Evolutionary conservation across 2,113 vertebrate genomes (phyloP), one percentile per base, ranked within the genome.

Genomic region (Leucopternis melanops): DNA sequence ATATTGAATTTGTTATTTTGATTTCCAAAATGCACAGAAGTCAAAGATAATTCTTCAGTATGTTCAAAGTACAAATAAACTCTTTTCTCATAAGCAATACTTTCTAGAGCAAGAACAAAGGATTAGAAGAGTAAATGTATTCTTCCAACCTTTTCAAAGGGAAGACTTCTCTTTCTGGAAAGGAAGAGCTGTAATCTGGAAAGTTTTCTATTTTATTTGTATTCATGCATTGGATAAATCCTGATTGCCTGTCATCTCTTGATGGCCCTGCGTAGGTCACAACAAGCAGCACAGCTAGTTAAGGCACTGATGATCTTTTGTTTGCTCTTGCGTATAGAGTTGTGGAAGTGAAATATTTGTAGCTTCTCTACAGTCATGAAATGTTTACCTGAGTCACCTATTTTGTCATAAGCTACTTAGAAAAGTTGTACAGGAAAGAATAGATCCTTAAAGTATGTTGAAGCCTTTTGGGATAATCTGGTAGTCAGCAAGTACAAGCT

Each of bases 31-130:
- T 0, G 1, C 4, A 0, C 58, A 38, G 40, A 72, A 86, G 57
- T 69, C 47, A 63, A 54, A 70, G 45, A 5, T 45, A 15, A 16
- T 50, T 38, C n/a, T 58, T 50, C 38, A 54, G 8, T 80, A 6
- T 32, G 44, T 67, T 92, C 57, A 42, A 22, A 75, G 11, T 47
- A 20, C 42, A 61, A 17, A 59, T 66, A 45, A 79, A 10, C 40
- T 59, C 16, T 67, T 49, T 69, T 15, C 58, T 34, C 12, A 0
- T 61, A 31, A 59, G 38, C 0, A 0, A 5, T 81, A 34, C 34
- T 16, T 79, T 72, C 54, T 61, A 34, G 62, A 52, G 25, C 49
- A 80, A n/a, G 74, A 63, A 10, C 47, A 44, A 54, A 72, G 44
- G 29, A 29, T 82, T 40, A 34, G 27, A 47, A 31, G 44, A 70